phyloP scores from a whole-genome alignment of 2,888 invertebrate genomes.

The Amphipoea oculea region DNA sequence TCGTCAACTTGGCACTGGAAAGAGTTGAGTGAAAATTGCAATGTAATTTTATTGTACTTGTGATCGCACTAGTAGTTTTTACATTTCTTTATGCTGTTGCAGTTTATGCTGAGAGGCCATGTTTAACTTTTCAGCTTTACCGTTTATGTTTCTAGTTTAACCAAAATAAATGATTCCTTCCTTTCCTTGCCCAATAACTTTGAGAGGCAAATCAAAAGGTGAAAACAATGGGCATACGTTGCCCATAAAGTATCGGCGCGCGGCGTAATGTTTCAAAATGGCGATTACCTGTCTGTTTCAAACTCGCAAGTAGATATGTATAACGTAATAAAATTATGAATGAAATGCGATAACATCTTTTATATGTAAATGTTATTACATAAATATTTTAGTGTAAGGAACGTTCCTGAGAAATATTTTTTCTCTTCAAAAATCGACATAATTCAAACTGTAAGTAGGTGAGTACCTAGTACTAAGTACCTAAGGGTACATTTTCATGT shows the following conservation, averaged over 20 bases:
- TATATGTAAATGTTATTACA: constrained; percentile 57
- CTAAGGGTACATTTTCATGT: constrained; percentile 27
- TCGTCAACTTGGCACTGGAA: too few relatives aligned
- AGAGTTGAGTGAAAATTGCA: too few relatives aligned
- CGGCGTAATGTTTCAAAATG: constrained; percentile 22
- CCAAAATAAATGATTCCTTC: not conserved
- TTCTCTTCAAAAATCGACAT: constrained; percentile 47
- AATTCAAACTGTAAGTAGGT: constrained; percentile 27
- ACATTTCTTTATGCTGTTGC: not conserved
- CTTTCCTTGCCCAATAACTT: constrained; percentile 2
- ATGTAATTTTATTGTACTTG: too few relatives aligned
- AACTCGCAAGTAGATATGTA: constrained; percentile 11
- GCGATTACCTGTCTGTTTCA: constrained; percentile 20
- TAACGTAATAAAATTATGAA: constrained; percentile 49
- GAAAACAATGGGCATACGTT: constrained; percentile 11
- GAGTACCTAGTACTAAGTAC: constrained; percentile 16
- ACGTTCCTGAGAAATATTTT: constrained; percentile 36
- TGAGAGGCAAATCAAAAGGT: constrained; percentile 10
- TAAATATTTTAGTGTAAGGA: constrained; percentile 47
- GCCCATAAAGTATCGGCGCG: constrained; percentile 16
- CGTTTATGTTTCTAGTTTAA: not conserved
- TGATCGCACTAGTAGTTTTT: too few relatives aligned
- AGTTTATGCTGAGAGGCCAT: not conserved
- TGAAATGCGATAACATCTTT: constrained; percentile 47
- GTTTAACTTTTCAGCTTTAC: not conserved